Conservation (phyloP, 1,140 invertebrate genomes). For the Sminthurinus signatus region DNA sequence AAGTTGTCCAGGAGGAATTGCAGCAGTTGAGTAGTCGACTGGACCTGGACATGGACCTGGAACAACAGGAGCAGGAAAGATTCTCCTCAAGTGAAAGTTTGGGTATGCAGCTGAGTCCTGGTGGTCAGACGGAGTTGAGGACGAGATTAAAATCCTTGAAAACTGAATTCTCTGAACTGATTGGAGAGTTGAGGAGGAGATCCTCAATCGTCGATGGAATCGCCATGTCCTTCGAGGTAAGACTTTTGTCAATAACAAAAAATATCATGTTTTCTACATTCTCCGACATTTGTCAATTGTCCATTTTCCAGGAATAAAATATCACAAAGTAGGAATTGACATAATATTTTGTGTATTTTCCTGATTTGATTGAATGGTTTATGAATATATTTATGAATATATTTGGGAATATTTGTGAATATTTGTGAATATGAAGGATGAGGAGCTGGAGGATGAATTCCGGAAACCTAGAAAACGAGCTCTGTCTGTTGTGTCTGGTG, state of each 20-base stretch:
- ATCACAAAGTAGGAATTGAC: too few relatives aligned
- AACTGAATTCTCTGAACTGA: conserved; percentile 51
- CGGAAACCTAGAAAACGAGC: conserved; percentile 44
- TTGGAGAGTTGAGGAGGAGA: conserved; percentile 49
- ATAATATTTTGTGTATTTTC: too few relatives aligned
- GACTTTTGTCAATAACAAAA: neutral
- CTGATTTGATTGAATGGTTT: too few relatives aligned
- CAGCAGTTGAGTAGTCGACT: conserved; percentile 47
- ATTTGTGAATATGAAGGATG: too few relatives aligned
- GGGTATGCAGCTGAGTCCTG: neutral
- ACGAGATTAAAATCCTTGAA: conserved; percentile 50
- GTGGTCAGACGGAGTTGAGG: conserved; percentile 43
- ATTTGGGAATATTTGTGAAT: too few relatives aligned
- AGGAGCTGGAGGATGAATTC: conserved; percentile 42
- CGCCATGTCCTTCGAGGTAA: conserved; percentile 39
- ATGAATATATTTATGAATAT: too few relatives aligned
- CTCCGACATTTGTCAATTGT: neutral
- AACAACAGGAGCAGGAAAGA: neutral
- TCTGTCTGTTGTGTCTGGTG: conserved; percentile 39
- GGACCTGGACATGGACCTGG: conserved; percentile 40
- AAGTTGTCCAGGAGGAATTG: conserved; percentile 50
- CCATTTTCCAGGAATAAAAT: too few relatives aligned
- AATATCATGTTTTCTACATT: neutral
- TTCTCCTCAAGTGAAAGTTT: neutral
- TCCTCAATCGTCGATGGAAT: conserved; percentile 47